Conservation (phyloP, 1,140 invertebrate species). For the Bilobella aurantiaca region DNA sequence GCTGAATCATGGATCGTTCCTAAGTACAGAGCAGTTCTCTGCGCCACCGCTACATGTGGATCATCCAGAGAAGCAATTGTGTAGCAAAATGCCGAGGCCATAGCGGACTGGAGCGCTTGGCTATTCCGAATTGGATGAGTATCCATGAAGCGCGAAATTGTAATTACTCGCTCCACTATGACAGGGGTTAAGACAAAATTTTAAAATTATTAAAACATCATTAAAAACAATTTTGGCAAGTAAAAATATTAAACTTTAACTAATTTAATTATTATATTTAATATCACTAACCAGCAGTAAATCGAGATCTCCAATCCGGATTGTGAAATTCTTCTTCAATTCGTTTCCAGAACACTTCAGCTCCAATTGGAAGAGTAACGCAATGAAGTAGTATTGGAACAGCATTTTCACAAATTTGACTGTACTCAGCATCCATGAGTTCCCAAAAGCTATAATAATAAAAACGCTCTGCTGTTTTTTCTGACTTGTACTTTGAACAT, state of each 20-base stretch:
- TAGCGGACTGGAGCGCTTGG: constrained; percentile 74
- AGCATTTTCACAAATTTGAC: constrained; percentile 60
- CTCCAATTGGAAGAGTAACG: constrained; percentile 79
- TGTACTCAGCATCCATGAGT: constrained; percentile 75
- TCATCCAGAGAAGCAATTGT: constrained; percentile 93
- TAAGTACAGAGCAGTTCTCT: constrained; percentile 81
- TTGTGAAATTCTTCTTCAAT: constrained; percentile 88
- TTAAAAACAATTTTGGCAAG: too few species aligned
- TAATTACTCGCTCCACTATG: constrained; percentile 85
- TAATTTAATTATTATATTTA: neutral
- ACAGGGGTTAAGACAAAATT: constrained; percentile 14
- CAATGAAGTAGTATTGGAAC: constrained; percentile 89
- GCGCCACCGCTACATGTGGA: constrained; percentile 84
- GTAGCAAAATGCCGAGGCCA: constrained; percentile 94
- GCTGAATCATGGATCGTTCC: constrained; percentile 85
- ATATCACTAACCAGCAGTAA: constrained; percentile 58
- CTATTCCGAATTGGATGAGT: constrained; percentile 71
- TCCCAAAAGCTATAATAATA: constrained; percentile 68
- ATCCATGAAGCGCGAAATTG: constrained; percentile 87
- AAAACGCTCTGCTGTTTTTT: neutral
- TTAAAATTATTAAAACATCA: neutral
- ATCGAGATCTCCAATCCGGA: constrained; percentile 76
- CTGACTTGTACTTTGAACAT: too few species aligned
- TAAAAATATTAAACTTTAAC: too few species aligned
- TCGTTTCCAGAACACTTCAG: constrained; percentile 87